Conservation (phyloP, 2,113 vertebrate species). For the Mirounga angustirostris region DNA sequence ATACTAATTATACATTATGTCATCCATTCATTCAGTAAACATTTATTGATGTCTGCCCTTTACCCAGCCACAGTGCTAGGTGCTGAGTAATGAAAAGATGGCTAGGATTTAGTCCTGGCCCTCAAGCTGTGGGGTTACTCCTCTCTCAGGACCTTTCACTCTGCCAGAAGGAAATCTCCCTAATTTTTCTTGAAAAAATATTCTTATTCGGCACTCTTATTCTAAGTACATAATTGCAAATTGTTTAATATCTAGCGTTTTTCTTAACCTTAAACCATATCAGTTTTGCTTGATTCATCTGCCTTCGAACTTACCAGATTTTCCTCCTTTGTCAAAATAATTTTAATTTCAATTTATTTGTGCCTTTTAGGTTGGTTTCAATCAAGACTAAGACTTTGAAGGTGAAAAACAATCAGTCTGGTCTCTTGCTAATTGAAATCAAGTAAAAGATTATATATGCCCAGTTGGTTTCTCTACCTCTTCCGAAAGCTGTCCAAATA, state of each 20-base stretch:
- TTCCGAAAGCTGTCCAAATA: conserved; percentile 38
- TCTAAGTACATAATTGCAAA: conserved; percentile 23
- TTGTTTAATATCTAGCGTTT: conserved; percentile 45
- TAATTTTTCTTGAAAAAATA: conserved; percentile 61
- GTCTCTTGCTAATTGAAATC: conserved; percentile 57
- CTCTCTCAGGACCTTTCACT: not conserved
- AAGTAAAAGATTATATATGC: conserved; percentile 49
- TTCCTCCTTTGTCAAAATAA: conserved; percentile 54
- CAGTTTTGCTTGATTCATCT: conserved; percentile 24
- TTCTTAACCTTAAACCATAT: conserved; percentile 23
- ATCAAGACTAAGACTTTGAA: conserved; percentile 54
- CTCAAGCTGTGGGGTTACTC: not conserved
- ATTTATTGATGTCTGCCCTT: not conserved
- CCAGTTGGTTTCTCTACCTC: conserved; percentile 74
- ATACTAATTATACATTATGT: not conserved
- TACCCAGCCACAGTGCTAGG: conserved; percentile 31
- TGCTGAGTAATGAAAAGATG: not conserved
- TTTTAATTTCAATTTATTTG: conserved; percentile 63
- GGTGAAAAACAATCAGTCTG: conserved; percentile 56
- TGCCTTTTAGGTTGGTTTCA: conserved; percentile 66
- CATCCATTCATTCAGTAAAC: not conserved
- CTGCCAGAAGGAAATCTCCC: conserved; percentile 33
- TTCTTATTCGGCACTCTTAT: conserved; percentile 28
- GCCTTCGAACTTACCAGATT: conserved; percentile 6
- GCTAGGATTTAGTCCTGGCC: not conserved